Evolutionary conservation across 2,888 invertebrate genomes (phyloP).

Genomic region (Anoncus sp.): DNA sequence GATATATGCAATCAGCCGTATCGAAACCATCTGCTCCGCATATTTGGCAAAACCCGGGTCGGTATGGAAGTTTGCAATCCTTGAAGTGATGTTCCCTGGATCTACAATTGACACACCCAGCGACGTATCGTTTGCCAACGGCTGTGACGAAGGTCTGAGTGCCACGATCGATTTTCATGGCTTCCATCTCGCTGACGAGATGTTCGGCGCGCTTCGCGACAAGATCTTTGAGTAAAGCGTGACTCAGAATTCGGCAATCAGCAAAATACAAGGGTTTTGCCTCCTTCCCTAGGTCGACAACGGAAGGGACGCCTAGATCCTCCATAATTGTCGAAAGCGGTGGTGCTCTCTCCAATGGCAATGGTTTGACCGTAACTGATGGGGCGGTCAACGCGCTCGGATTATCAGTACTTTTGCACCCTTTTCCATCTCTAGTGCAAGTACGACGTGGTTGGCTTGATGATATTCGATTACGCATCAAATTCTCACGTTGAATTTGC

Average conservation of each 20-base stretch:
- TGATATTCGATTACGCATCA: too few species aligned
- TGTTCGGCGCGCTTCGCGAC: too few species aligned
- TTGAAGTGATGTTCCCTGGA: conserved; percentile 7
- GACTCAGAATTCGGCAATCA: conserved; percentile 29
- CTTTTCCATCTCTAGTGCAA: background rate
- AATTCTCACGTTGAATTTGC: too few species aligned
- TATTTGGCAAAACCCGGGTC: conserved; percentile 39
- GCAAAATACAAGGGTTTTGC: conserved; percentile 11
- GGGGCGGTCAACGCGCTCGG: conserved; percentile 36
- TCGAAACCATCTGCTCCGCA: conserved; percentile 52
- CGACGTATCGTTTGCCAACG: conserved; percentile 12
- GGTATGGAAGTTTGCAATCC: conserved; percentile 22
- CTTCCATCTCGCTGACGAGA: too few species aligned
- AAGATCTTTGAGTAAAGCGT: conserved; percentile 11
- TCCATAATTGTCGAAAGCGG: conserved; percentile 31
- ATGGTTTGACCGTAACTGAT: conserved; percentile 36
- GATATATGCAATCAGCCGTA: conserved; percentile 42
- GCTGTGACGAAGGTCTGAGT: conserved; percentile 38
- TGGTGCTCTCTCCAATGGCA: conserved; percentile 10
- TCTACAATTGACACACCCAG: conserved; percentile 52
- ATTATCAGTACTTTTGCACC: background rate
- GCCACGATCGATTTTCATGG: conserved; percentile 9
- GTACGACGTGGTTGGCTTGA: too few species aligned
- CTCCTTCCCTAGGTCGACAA: background rate
- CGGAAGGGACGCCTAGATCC: conserved; percentile 21